Evolutionary conservation across 2,113 vertebrate species (phyloP).

Genomic region (Cryptomyrus ogoouensis): DNA sequence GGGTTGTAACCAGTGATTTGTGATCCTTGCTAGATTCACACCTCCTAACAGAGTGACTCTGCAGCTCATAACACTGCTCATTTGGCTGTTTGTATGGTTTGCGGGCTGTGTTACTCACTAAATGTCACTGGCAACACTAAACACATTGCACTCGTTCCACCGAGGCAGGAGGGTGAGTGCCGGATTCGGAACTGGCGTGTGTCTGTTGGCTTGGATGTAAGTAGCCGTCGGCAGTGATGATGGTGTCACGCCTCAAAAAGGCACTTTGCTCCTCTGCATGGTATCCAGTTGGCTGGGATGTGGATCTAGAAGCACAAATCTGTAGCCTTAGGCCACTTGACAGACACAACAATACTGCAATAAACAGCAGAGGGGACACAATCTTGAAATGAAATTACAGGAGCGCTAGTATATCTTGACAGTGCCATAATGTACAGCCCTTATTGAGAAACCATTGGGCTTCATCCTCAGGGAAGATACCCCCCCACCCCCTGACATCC

Average conservation of each 20-base stretch:
- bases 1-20: neutral
- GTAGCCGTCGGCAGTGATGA: neutral
- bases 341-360: neutral
- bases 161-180: neutral
- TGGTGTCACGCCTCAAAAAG: neutral
- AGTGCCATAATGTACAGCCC: neutral
- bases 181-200: neutral
- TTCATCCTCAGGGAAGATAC: neutral
- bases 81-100: neutral
- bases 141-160: neutral
- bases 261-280: neutral
- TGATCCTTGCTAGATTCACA: neutral
- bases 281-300: neutral
- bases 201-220: neutral
- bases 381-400: neutral
- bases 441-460: neutral
- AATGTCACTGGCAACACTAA: neutral
- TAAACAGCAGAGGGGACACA: neutral
- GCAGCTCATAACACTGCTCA: neutral
- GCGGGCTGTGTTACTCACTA: neutral
- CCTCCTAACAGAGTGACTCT: neutral
- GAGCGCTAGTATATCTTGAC: neutral
- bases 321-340: neutral
- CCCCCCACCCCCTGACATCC: neutral
- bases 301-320: neutral